A percentile compares a stretch with the other conserved stretches of the same genome.
Conservation (phyloP, 2,797 vertebrate genomes). For the Aphelocoma californica region DNA sequence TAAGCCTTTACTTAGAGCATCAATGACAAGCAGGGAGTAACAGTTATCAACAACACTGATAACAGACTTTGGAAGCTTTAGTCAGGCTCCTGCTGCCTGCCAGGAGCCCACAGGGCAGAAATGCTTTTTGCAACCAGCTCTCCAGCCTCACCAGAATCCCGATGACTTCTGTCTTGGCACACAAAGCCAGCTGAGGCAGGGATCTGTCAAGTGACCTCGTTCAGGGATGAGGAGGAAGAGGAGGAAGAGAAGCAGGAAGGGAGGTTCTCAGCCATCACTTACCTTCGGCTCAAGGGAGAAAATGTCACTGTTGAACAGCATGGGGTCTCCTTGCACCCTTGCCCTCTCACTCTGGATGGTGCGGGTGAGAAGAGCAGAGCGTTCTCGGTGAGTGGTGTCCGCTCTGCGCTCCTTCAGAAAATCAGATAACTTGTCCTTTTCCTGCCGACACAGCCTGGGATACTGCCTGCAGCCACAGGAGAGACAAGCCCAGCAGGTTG, state of each 20-base stretch:
- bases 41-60: background rate
- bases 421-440: conserved; percentile 39
- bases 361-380: conserved; percentile 58
- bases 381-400: conserved; percentile 61
- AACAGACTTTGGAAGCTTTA: background rate
- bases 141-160: background rate
- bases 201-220: background rate
- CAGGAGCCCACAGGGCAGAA: background rate
- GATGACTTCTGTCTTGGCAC: background rate
- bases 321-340: conserved; percentile 30
- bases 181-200: background rate
- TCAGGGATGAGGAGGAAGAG: background rate
- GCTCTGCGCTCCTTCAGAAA: conserved; percentile 67
- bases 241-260: background rate
- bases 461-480: conserved; percentile 55
- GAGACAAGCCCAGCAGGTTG: background rate
- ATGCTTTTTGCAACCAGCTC: background rate
- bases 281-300: conserved; percentile 79
- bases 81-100: background rate
- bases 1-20: background rate
- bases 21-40: background rate
- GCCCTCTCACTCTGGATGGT: conserved; percentile 61
- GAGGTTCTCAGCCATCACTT: background rate
- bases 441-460: conserved; percentile 51
- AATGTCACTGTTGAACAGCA: conserved; percentile 64